phyloP scores from a whole-genome alignment of 1,140 invertebrate species.

The Magallana angulata region DNA sequence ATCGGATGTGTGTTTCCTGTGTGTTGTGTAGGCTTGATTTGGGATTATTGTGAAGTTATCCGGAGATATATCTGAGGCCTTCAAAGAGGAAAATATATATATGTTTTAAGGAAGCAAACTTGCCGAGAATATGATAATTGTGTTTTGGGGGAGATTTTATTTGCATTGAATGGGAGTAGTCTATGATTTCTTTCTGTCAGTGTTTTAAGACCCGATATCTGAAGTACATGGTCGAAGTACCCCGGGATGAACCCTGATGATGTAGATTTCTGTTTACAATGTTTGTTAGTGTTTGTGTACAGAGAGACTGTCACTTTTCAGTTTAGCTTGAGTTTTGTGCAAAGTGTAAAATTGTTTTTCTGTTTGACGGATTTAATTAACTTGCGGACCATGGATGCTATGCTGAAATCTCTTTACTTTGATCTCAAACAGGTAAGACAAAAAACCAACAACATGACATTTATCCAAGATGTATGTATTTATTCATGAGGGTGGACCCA shows the following conservation, averaged over 20 bases:
- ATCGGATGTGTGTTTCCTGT: conserved; percentile 34
- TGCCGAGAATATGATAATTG: conserved; percentile 3
- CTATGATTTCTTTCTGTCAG: neutral
- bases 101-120: neutral
- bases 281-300: conserved; percentile 20
- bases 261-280: conserved; percentile 31
- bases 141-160: neutral
- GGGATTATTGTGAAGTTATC: conserved; percentile 35
- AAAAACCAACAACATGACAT: neutral
- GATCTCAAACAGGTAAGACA: conserved; percentile 31
- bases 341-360: conserved; percentile 4
- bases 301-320: conserved; percentile 18
- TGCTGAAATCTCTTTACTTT: conserved; percentile 34
- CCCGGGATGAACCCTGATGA: conserved; percentile 23
- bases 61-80: conserved; percentile 14
- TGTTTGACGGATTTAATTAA: conserved; percentile 1
- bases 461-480: neutral
- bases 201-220: conserved; percentile 1
- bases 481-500: neutral
- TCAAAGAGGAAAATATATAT: conserved; percentile 15
- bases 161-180: conserved; percentile 5
- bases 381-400: conserved; percentile 32
- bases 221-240: neutral
- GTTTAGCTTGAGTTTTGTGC: conserved; percentile 17
- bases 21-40: conserved; percentile 37